Base-by-base conservation (phyloP, 2,797 vertebrate species). In the Pangasius mekongensis region DNA sequence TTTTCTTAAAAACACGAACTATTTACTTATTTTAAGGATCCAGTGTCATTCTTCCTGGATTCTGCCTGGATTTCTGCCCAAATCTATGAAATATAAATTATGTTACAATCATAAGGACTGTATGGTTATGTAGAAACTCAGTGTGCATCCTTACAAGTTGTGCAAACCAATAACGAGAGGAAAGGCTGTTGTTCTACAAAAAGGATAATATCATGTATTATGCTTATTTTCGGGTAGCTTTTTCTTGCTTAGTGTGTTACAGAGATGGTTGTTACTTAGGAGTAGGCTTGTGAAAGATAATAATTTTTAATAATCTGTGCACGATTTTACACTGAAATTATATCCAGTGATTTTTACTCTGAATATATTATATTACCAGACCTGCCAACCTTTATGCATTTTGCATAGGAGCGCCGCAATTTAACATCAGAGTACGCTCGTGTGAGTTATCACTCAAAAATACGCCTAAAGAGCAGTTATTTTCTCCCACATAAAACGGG, bases 1-100 rank as follows among this genome's bases (percentile, higher is more conserved):
- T 52, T 49, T 66, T 62, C 2, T 86, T 86, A 56, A 85, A 81
- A 84, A 33, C 8, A 20, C 60, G 66, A 13, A 88, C 83, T 39
- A 52, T 89, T 89, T 81, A 3, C 49, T 89, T 89, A 83, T 64
- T 10, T n/a, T 18, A 20, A 10, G 56, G 22, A 84, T 27, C 22
- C 60, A 27, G 5, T 54, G 0, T 24, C 20, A n/a, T 67, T 60
- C 3, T 47, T 54, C 22, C 30, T 56, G 8, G 13, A 36, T 80
- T 56, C 18, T 30, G 11, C 33, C 5, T 54, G 56, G 24, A 18
- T 86, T 60, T 71, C 43, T 86, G 64, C 18, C 14, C 27, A 62
- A 9, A 74, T 87, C 1, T 54, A 33, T 49, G 3, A 74, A 84
- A 10, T 39, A 74, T 52, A 30, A 33, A 18, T 36, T 20, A 58